Evolutionary conservation across 2,113 vertebrate species (phyloP), one percentile per base, ranked within the genome.

Genomic region (Hucho hucho): DNA sequence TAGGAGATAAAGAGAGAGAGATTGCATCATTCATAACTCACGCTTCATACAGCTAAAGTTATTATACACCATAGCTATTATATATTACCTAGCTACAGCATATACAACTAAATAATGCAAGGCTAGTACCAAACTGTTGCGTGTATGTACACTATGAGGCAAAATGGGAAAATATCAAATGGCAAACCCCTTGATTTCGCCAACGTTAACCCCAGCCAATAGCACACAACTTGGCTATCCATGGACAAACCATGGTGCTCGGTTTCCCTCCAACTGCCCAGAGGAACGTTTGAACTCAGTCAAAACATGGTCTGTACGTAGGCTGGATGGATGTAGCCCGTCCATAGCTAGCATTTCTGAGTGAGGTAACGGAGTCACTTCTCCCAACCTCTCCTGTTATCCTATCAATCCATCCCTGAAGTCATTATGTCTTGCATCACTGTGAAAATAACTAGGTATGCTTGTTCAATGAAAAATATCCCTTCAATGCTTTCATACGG

Each of bases 331-430:
- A 69, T 47, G 11, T 69, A 69, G 24, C 37, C 37, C 2, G 6
- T 49, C 14, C 28, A 32, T 70, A 67, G 58, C 58, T 75, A 66
- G 74, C 49, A 63, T 75, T 73, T 75, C 64, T 75, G 71, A 78
- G 46, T n/a, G 12, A 32, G 69, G 70, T 83, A 67, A 78, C 69
- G 49, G 58, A 64, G 72, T 61, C 47, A 73, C 64, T 65, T 61
- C 70, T 76, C 74, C 59, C 66, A n/a, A 68, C 32, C 59, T 65
- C 63, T 69, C 58, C 64, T 69, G 58, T 75, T 26, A 74, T 73
- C 11, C 43, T 12, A 46, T 46, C 53, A 1, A 58, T 13, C 13
- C 74, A 64, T 14, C 68, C 18, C 75, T 49, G 29, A 58, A 70
- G 69, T 37, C 43, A 69, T 56, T 76, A 73, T 69, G 20, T 53